These are phyloP conservation scores for Aegotheles bennettii DNA, from an alignment of 2,113 vertebrate genomes.

Conservation along the genomic window DNA sequence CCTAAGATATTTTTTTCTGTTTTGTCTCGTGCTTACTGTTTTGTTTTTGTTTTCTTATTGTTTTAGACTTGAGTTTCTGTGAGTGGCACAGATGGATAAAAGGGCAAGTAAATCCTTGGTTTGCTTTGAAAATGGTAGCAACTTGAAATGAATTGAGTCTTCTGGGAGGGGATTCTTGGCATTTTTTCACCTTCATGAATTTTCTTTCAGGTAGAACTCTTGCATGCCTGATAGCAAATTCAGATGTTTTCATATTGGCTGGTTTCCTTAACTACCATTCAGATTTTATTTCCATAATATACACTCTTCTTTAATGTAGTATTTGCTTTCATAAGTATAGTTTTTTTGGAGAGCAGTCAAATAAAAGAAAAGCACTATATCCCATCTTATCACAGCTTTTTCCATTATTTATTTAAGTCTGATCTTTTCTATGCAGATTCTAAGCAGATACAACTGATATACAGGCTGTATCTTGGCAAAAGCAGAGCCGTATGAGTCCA, in stretches of 20 bases:
- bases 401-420: neutral
- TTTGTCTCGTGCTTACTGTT: neutral
- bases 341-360: slow-evolving; percentile 1
- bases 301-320: neutral
- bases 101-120: neutral
- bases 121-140: neutral
- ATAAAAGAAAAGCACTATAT: neutral
- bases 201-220: neutral
- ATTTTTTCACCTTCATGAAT: neutral
- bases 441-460: neutral
- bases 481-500: neutral
- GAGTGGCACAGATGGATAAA: neutral
- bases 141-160: neutral
- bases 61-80: neutral
- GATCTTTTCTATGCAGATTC: neutral
- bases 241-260: slow-evolving; percentile 7
- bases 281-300: slow-evolving; percentile 16
- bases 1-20: neutral
- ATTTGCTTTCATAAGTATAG: slow-evolving; percentile 10
- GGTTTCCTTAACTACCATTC: neutral
- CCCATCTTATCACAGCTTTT: neutral
- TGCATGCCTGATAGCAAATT: slow-evolving; percentile 1
- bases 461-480: neutral
- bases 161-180: neutral
- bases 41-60: neutral